Evolutionary conservation across 2,888 invertebrate species (phyloP), one percentile per base, ranked within the genome.

Genomic region (Troides helena): DNA sequence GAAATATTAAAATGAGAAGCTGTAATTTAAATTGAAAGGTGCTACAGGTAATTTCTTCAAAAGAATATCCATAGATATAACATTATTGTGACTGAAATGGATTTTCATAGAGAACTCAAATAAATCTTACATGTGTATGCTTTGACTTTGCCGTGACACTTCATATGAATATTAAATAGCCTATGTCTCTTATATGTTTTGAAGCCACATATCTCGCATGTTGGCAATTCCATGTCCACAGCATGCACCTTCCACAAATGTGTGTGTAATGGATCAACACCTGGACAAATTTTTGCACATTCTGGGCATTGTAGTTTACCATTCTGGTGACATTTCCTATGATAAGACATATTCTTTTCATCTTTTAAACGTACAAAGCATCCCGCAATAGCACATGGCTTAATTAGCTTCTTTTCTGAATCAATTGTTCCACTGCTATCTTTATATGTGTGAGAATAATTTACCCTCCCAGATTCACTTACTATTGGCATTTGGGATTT

Each of bases 171-270:
- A 77, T 95, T 96, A 68, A 94, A 93, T 65, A 97, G 88, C 74
- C 95, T 95, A 70, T 95, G 95, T 72, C 94, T 93, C 77, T 95
- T 95, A 72, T 93, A 94, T 0, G 96, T 95, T 84, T 96, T 96
- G 79, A 95, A 96, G 46, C 94, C 94, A 80, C 97, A 97, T 72
- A 95, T 89, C 76, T 95, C 94, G 85, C 97, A 98, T 2, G 95
- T 94, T 65, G 95, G 95, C 61, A 98, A 85, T 79, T 97, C 98
- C 93, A 97, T 94, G 80, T 97, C 97, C 14, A 97, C 93, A 62
- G 94, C 92, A 82, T 98, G 97, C 0, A 88, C 80, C 65, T 95
- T 94, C 97, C 97, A 98, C 62, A 97, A 88, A 81, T 98, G 98
- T 4, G 95, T 94, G 72, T 96, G 95, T n/a, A 97, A 81, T 0